Base-by-base conservation (phyloP, 2,888 invertebrate genomes). In the Phymatocera aterrima region DNA sequence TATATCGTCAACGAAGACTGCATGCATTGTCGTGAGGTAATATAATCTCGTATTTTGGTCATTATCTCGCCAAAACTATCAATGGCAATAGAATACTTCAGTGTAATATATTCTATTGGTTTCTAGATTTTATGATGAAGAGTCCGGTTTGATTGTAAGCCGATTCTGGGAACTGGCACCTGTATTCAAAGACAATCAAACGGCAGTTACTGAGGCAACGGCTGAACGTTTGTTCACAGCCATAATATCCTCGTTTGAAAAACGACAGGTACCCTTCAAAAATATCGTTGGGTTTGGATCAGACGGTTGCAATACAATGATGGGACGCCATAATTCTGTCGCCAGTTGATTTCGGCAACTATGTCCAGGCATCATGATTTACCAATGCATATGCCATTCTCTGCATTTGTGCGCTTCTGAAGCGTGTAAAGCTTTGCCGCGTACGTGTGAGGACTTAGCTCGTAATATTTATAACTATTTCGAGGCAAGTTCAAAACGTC, bases 221-320 rank as follows among this genome's bases (percentile, higher is more conserved):
- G 82, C 82, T 18, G 80, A 79, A 48, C 80, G 79, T 57, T 43
- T 83, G n/a, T 83, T 77, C 79, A 48, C 75, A 0, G 77, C 60
- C 31, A 68, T 85, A 10, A 54, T 70, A 18, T 40, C 21, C 2
- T 81, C 80, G 1, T 84, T 86, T 61, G 60, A 46, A 18, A 78
- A 81, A 37, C 43, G 46, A 24, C 68, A 57, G 4, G 72, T 85
- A 46, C 48, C 79, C 1, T 81, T 83, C n/a, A 77, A 81, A 40
- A 87, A 87, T 77, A 81, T 87, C 6, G 84, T 87, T 75, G 87
- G 87, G 1, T 88, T 87, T 79, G 83, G 75, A 18, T 83, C 82
- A 6, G 85, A 85, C 61, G 82, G 83, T 0, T 83, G 83, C 72
- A 82, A 79, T 72, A 81, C 81, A 1, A 85, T 83, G 83, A 84